Conservation (phyloP, 1,140 invertebrate species). For the Anastatus disparis region DNA sequence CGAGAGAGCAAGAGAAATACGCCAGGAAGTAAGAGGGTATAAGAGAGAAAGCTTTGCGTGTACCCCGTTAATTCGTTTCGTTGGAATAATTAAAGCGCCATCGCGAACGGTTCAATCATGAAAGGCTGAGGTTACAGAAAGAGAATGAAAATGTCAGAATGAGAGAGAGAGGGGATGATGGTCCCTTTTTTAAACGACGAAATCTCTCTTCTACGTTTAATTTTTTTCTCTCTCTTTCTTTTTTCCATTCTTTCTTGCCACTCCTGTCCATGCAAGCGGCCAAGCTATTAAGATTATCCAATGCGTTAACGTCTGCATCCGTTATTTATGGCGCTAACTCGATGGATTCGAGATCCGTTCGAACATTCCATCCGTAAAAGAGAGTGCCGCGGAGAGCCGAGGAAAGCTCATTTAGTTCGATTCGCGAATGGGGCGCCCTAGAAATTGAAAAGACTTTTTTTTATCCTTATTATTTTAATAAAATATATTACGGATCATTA, state of each 20-base stretch:
- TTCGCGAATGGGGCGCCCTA: too few species aligned
- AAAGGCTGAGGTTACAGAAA: too few species aligned
- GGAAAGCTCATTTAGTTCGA: too few species aligned
- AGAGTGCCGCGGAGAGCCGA: too few species aligned
- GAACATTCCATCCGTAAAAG: too few species aligned
- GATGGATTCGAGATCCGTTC: neutral
- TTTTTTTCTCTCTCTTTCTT: neutral
- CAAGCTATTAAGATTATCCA: conserved; percentile 36
- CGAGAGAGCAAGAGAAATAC: conserved; percentile 42
- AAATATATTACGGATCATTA: too few species aligned
- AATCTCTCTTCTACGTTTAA: conserved; percentile 24
- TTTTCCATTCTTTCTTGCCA: conserved; percentile 4
- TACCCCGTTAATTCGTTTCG: conserved; percentile 60
- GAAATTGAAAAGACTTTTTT: too few species aligned
- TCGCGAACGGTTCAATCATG: conserved; percentile 60
- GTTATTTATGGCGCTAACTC: conserved; percentile 7
- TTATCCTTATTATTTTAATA: too few species aligned
- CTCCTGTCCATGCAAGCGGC: neutral
- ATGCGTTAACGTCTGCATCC: conserved; percentile 24
- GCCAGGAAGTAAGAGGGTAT: conserved; percentile 30
- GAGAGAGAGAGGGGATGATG: too few species aligned
- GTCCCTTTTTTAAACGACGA: conserved; percentile 18
- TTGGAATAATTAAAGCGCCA: conserved; percentile 59
- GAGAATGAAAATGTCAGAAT: too few species aligned
- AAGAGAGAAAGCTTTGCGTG: conserved; percentile 53